Evolutionary conservation across 2,113 vertebrate genomes (phyloP), one percentile per base, ranked within the genome.

Genomic region (Gymnogyps californianus): DNA sequence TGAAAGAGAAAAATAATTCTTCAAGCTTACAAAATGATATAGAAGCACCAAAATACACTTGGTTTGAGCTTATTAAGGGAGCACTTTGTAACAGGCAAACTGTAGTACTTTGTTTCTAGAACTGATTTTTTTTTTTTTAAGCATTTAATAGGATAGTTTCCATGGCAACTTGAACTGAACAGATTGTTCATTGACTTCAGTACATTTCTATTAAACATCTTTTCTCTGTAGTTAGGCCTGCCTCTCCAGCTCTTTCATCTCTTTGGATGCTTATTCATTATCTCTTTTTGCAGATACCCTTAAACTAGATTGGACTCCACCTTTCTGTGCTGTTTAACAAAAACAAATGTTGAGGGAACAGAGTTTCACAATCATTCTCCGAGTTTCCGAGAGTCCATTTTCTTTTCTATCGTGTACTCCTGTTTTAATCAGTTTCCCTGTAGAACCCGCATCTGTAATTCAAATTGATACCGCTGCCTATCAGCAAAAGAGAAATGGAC

Each of bases 101-200:
- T 55, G 65, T 58, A 94, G 71, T 95, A 97, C 83, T 97, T 97
- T 94, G 96, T 96, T 97, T 97, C 90, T 96, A 89, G 78, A 87
- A 92, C 65, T 84, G 83, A 31, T 40, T 66, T 90, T 88, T 74
- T 87, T 74, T 47, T 75, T 90, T 89, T n/a, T 0, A 9, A 87
- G 44, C 89, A 92, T 95, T 97, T 97, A 97, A 97, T 96, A 92
- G 93, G 96, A 72, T 62, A 93, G 98, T 98, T 98, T 92, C 98
- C 94, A 98, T 92, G 93, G 96, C 75, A 98, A 98, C 97, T 24
- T 89, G 95, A 95, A 96, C 97, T 81, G 95, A 97, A 97, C 96
- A 93, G 96, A 96, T 96, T 97, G 97, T 96, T 93, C 95, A 96
- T 83, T 93, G 96, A 96, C 96, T 97, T 98, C 89, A 95, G 83